Percentiles rank a stretch among this genome's conserved stretches.
Evolutionary conservation across 2,888 invertebrate genomes (phyloP).

Genomic region (Metopia argyrocephala): DNA sequence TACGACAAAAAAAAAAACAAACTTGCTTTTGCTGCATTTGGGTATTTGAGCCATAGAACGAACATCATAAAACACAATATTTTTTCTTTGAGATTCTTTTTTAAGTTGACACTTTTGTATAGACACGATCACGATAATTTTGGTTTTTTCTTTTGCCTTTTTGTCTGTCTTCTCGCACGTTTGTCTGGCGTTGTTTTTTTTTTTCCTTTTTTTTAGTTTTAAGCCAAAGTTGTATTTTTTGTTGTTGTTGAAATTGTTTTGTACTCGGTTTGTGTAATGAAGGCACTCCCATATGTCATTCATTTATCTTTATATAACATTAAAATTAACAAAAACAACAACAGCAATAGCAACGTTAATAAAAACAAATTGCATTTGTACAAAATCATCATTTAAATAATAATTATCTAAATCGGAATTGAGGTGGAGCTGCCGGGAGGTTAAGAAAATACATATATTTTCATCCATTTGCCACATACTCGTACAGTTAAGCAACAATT

Average conservation of each 20-base stretch:
- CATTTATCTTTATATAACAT: conserved; percentile 43
- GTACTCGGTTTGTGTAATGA: conserved; percentile 12
- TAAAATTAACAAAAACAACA: neutral
- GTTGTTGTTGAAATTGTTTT: conserved; percentile 30
- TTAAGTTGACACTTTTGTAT: conserved; percentile 58
- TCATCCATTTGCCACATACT: conserved; percentile 33
- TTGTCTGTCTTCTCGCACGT: neutral
- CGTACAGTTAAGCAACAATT: conserved; percentile 43
- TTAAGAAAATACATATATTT: conserved; percentile 19
- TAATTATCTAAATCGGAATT: conserved; percentile 49
- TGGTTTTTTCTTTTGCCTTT: conserved; percentile 29
- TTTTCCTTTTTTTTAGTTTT: neutral
- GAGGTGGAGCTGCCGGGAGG: conserved; percentile 44
- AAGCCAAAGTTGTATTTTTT: conserved; percentile 36
- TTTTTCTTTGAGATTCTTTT: neutral
- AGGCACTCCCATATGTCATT: conserved; percentile 65
- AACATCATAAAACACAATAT: conserved; percentile 7
- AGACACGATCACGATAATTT: conserved; percentile 49
- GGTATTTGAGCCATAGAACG: conserved; percentile 2
- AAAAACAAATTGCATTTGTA: conserved; percentile 29
- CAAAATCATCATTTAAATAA: conserved; percentile 62
- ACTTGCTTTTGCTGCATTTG: neutral
- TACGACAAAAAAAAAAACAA: no score
- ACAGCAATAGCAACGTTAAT: conserved; percentile 7
- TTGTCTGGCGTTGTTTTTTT: conserved; percentile 1